Evolutionary conservation across 2,888 invertebrate genomes (phyloP).

Genomic region (Drosophila infuscata): DNA sequence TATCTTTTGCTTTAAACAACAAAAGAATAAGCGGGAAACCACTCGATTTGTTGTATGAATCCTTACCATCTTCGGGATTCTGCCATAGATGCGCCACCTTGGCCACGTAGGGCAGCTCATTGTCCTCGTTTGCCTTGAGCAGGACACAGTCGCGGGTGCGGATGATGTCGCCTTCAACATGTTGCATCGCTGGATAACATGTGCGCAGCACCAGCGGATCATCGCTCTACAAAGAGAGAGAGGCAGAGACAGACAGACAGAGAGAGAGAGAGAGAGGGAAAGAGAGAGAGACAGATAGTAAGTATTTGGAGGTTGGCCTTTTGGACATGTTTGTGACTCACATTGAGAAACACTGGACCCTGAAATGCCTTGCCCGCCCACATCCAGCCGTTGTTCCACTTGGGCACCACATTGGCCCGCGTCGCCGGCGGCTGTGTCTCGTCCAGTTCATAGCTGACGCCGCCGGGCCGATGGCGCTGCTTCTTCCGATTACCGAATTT

Average conservation of each 20-base stretch:
- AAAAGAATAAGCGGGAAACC: neutral
- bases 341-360: constrained; percentile 94
- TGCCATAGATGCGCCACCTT: constrained; percentile 98
- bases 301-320: neutral
- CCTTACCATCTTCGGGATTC: constrained; percentile 95
- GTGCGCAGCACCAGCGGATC: constrained; percentile 90
- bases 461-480: constrained; percentile 80
- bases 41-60: neutral
- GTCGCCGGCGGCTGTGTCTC: constrained; percentile 85
- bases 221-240: constrained; percentile 88
- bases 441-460: constrained; percentile 83
- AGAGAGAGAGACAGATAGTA: constrained; percentile 33
- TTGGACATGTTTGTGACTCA: constrained; percentile 83
- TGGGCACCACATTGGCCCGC: constrained; percentile 86
- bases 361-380: constrained; percentile 95
- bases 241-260: constrained; percentile 32
- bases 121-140: constrained; percentile 92
- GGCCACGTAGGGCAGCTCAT: constrained; percentile 96
- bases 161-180: constrained; percentile 94
- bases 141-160: constrained; percentile 96
- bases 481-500: constrained; percentile 84
- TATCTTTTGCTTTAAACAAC: neutral
- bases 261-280: constrained; percentile 50
- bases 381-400: constrained; percentile 96
- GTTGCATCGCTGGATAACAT: constrained; percentile 96